Evolutionary conservation across 2,888 invertebrate genomes (phyloP), one percentile per base, ranked within the genome.

Genomic region (Octonoba sinensis): DNA sequence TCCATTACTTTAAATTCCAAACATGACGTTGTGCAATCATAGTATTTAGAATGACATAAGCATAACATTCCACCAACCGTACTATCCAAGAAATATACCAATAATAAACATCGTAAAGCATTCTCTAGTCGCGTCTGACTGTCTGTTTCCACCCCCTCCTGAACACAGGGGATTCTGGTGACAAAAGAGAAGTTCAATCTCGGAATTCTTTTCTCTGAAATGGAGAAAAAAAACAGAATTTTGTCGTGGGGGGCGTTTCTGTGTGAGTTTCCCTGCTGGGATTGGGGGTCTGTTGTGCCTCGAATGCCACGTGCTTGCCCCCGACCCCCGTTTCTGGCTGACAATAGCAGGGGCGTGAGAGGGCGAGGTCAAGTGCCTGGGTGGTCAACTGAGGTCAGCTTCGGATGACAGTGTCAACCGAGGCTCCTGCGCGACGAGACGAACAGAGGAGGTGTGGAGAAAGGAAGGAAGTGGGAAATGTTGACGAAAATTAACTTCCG

Each of bases 331-430:
- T 36, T 36, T 51, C 18, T 16, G 18, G 56, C 15, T 44, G 56
- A 69, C 69, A 69, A 69, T 69, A 44, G 13, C 56, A 51, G 72
- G 72, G 72, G 64, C 51, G 60, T 54, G 59, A 65, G 22, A 66
- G 66, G 47, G 46, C 60, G n/a, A 57, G 78, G 67, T 79, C 78
- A 79, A 79, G 78, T 79, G 59, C 78, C 44, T 79, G 78, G 78
- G 78, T 79, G 78, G 78, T 79, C 78, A 79, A 64, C 18, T 20
- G 56, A 66, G 75, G 75, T 67, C 60, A 67, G n/a, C 6, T 16
- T 51, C 36, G 54, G 75, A 67, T 60, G 65, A 57, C 36, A 59
- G 66, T 75, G 75, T 64, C 75, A 67, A 67, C 75, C 46, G 16
- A 22, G 75, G 75, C 75, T 67, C 67, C 75, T 75, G 20, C 18